Evolutionary conservation across 2,113 vertebrate genomes (phyloP).

Genomic region (Bambusicola thoracicus): DNA sequence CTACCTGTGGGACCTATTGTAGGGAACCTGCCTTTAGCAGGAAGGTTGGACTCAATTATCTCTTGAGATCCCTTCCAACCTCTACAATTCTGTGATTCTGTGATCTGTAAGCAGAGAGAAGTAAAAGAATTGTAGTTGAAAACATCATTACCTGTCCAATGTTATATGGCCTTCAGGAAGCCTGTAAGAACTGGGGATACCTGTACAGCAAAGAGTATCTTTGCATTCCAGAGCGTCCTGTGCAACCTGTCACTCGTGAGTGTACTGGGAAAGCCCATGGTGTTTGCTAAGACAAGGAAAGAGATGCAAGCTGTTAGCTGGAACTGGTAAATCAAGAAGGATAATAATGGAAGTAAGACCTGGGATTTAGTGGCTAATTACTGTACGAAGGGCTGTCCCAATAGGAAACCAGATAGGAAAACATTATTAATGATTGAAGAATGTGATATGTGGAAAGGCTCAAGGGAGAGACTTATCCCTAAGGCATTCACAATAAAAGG

Average conservation of each 20-base stretch:
- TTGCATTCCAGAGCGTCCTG: background rate
- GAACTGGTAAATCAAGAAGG: slow-evolving; percentile 24
- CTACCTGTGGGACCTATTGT: no score
- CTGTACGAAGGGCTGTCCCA: background rate
- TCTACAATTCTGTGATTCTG: background rate
- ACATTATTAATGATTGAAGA: background rate
- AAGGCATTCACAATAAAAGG: background rate
- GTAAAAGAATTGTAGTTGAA: background rate
- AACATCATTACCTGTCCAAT: background rate
- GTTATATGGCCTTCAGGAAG: background rate
- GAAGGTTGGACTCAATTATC: no score
- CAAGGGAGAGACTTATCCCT: background rate
- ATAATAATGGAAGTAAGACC: background rate
- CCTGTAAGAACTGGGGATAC: background rate
- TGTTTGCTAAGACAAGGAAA: background rate
- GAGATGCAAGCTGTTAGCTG: background rate
- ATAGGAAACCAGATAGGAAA: slow-evolving; percentile 6
- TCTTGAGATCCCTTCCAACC: no score
- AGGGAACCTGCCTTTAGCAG: no score
- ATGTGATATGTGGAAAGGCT: background rate
- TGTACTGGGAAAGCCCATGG: background rate
- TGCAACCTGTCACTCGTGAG: background rate
- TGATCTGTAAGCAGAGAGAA: background rate
- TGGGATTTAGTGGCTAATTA: slow-evolving; percentile 3
- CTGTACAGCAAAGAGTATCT: background rate